Percentiles rank a stretch among this genome's conserved stretches.
Evolutionary conservation across 2,888 invertebrate genomes (phyloP).

Genomic region (Petrolisthes cinctipes): DNA sequence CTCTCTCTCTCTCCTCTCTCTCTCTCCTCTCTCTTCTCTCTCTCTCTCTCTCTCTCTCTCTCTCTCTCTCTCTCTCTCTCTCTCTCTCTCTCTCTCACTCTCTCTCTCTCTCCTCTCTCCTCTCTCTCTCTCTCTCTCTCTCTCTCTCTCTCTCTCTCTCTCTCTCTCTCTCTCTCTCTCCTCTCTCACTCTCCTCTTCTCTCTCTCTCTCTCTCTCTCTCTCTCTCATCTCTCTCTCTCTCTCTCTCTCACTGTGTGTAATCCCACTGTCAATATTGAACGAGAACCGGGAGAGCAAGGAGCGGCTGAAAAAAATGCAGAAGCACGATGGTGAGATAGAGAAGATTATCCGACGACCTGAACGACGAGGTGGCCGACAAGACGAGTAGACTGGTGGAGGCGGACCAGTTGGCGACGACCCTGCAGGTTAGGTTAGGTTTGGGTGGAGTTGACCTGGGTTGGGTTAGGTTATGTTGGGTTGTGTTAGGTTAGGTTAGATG

Average conservation of each 20-base stretch:
- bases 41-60: not conserved
- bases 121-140: constrained; percentile 22
- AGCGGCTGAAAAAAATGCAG: constrained; percentile 2
- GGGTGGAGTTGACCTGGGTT: no score
- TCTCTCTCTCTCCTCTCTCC: constrained; percentile 19
- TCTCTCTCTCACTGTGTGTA: not conserved
- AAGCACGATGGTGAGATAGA: constrained; percentile 1
- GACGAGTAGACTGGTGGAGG: constrained; percentile 2
- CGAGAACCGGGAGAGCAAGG: constrained; percentile 15
- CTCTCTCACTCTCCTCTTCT: constrained; percentile 6
- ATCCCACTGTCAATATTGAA: not conserved
- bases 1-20: not conserved
- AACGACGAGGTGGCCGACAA: constrained; percentile 31
- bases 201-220: constrained; percentile 22
- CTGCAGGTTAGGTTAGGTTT: not conserved
- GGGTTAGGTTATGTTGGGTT: no score
- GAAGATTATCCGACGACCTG: constrained; percentile 23
- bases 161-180: constrained; percentile 20
- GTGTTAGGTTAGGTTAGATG: no score
- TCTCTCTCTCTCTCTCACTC: not conserved
- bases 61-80: not conserved
- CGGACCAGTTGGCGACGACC: constrained; percentile 22
- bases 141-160: constrained; percentile 20
- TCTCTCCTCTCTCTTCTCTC: constrained; percentile 1
- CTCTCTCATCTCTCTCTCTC: constrained; percentile 14